phyloP scores from a whole-genome alignment of 2,113 vertebrate species.

The Narcine bancroftii region DNA sequence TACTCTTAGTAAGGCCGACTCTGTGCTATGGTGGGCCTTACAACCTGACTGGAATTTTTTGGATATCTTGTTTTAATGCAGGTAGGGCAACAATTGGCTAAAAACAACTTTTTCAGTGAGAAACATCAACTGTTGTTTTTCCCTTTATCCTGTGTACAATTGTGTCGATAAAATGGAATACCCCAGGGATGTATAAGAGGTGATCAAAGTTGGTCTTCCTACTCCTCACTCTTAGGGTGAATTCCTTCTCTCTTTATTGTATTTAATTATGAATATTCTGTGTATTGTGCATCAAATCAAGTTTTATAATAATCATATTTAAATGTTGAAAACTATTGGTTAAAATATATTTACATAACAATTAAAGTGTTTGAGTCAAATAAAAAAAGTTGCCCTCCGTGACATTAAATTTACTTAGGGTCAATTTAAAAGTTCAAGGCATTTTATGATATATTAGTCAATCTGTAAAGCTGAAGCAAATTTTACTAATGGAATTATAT shows the following conservation, averaged over 20 bases:
- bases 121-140: no score
- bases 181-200: not conserved
- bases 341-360: not conserved
- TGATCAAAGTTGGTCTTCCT: not conserved
- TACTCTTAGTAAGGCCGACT: no score
- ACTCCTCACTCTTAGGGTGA: not conserved
- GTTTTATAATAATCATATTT: not conserved
- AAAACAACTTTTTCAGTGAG: no score
- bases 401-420: not conserved
- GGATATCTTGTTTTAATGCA: no score
- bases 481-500: not conserved
- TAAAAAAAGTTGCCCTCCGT: not conserved
- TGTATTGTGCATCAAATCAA: not conserved
- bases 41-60: no score
- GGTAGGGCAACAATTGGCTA: no score
- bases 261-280: not conserved
- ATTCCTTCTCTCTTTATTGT: not conserved
- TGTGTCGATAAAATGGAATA: not conserved
- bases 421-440: not conserved
- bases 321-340: not conserved
- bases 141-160: not conserved
- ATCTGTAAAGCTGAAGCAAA: slow-evolving; percentile 8
- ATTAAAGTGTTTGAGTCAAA: not conserved
- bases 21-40: no score
- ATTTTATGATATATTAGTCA: slow-evolving; percentile 4